Percentiles rank a stretch among this genome's conserved stretches.
These are phyloP conservation scores for Hirtodrosophila cameraria DNA, from an alignment of 2,888 invertebrate genomes.

Conservation along the genomic window DNA sequence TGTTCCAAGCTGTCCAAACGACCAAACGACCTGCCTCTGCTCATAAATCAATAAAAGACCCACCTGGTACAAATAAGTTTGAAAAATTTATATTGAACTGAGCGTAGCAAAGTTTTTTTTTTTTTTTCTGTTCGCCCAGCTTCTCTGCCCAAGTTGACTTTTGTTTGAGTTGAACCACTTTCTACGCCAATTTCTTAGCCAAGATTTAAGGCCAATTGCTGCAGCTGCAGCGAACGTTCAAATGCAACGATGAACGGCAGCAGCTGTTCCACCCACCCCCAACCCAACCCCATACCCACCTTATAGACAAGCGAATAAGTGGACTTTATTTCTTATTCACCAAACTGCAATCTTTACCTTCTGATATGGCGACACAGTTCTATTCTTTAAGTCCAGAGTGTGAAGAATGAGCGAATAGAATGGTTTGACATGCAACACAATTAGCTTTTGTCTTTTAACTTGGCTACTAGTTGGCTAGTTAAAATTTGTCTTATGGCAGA, in stretches of 20 bases:
- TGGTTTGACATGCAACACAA: constrained; percentile 12
- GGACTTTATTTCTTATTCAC: neutral
- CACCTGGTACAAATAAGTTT: constrained; percentile 74
- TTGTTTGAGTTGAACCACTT: constrained; percentile 34
- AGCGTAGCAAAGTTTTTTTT: constrained; percentile 21
- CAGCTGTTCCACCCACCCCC: constrained; percentile 10
- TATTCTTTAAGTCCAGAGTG: neutral
- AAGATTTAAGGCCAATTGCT: constrained; percentile 44
- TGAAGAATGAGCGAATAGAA: neutral
- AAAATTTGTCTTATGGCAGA: neutral
- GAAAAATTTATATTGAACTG: constrained; percentile 66
- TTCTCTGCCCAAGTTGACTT: constrained; percentile 15
- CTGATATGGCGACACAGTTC: neutral
- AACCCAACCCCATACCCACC: too few species aligned
- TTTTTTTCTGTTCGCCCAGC: neutral
- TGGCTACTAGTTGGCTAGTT: neutral
- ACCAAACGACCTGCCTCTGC: constrained; percentile 15
- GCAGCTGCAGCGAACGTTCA: constrained; percentile 20
- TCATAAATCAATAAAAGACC: constrained; percentile 73
- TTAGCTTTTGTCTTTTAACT: constrained; percentile 33
- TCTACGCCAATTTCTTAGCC: constrained; percentile 42
- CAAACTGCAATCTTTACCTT: neutral
- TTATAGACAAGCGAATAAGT: constrained; percentile 8
- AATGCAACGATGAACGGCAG: constrained; percentile 8
- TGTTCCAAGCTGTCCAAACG: too few species aligned